Percentiles rank a stretch among this genome's conserved stretches.
phyloP scores from a whole-genome alignment of 1,140 invertebrate genomes.

The Holotrichia oblita region DNA sequence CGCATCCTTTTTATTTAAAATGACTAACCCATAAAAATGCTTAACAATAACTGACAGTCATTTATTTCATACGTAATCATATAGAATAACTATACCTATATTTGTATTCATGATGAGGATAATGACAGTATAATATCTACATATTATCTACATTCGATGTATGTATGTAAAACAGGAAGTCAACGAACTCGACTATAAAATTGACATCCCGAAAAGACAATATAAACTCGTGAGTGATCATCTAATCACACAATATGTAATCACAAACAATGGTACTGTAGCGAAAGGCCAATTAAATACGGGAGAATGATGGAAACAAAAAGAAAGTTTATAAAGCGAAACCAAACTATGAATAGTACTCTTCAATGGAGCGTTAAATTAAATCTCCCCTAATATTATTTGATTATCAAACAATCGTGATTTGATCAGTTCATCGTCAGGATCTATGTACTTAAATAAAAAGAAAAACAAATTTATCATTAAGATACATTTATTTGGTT shows the following conservation, averaged over 20 bases:
- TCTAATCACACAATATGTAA: neutral
- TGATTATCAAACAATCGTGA: neutral
- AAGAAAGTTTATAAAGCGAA: neutral
- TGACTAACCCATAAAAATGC: neutral
- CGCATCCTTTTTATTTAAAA: no score
- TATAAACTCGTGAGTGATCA: neutral
- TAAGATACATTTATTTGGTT: neutral
- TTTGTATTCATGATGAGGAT: neutral
- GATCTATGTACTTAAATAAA: neutral
- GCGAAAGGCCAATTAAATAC: neutral
- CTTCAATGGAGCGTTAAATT: neutral
- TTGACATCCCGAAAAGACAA: conserved; percentile 16
- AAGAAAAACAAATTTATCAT: neutral
- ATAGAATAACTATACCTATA: neutral
- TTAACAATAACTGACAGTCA: neutral
- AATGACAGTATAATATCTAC: conserved; percentile 6
- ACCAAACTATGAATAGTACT: neutral
- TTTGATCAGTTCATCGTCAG: no score
- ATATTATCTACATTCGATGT: neutral
- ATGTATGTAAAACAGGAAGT: conserved; percentile 15
- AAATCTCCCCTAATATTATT: neutral
- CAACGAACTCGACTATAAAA: conserved; percentile 15
- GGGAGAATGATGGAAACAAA: neutral
- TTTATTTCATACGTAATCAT: neutral
- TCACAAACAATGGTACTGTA: neutral